Evolutionary conservation across 1,140 invertebrate species (phyloP).

Genomic region (Asobara japonica): DNA sequence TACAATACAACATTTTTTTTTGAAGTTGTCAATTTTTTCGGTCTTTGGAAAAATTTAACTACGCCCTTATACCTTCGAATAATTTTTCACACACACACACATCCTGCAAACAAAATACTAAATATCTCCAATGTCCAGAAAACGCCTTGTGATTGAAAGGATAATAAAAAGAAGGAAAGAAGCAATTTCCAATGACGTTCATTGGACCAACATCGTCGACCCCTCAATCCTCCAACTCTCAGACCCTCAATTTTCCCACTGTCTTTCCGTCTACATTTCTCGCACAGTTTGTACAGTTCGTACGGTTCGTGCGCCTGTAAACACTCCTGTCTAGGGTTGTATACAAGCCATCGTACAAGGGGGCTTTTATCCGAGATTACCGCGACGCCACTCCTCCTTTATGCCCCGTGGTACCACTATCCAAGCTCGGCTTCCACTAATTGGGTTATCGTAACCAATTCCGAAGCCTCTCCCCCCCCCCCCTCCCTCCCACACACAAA

Average conservation of each 20-base stretch:
- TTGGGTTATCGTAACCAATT: slow-evolving; percentile 52
- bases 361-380: slow-evolving; percentile 21
- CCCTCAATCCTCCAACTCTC: not conserved
- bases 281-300: not conserved
- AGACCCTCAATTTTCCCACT: slow-evolving; percentile 11
- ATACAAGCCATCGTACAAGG: slow-evolving; percentile 6
- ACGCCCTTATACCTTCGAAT: too few species aligned
- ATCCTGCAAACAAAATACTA: too few species aligned
- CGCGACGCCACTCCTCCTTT: slow-evolving; percentile 9
- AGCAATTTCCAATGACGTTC: slow-evolving; percentile 22
- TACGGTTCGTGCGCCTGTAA: not conserved
- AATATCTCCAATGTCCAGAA: too few species aligned
- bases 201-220: not conserved
- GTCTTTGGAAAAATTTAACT: too few species aligned
- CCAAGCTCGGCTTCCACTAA: slow-evolving; percentile 36
- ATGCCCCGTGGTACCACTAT: not conserved
- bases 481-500: not conserved
- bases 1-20: too few species aligned
- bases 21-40: too few species aligned
- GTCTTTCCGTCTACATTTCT: not conserved
- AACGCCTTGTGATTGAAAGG: too few species aligned
- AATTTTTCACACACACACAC: too few species aligned
- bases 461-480: slow-evolving; percentile 31
- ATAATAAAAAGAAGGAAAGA: not conserved
- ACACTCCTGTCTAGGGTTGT: not conserved